A percentile compares a stretch with the other conserved stretches of the same genome.
These are phyloP conservation scores for Aphidius ervi DNA, from an alignment of 1,140 invertebrate genomes.

Conservation along the genomic window DNA sequence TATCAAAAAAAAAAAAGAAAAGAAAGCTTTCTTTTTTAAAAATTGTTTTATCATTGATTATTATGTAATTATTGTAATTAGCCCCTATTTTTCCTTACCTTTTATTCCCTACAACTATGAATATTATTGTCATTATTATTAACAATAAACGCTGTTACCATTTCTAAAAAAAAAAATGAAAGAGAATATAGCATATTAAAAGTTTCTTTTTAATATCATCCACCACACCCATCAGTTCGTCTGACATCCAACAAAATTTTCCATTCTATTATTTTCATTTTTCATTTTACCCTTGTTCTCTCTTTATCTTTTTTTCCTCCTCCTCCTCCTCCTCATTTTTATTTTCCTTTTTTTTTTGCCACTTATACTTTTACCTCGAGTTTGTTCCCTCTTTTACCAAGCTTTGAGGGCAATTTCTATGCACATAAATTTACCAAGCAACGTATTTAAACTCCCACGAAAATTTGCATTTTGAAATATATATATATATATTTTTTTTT, in stretches of 20 bases:
- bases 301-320: not conserved
- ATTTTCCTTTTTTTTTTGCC: slow-evolving; percentile 12
- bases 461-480: slow-evolving; percentile 22
- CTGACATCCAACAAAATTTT: no score
- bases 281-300: slow-evolving; percentile 13
- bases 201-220: no score
- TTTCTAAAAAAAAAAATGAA: slow-evolving; percentile 38
- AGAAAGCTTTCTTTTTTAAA: slow-evolving; percentile 17
- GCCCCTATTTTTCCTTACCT: slow-evolving; percentile 12
- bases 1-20: slow-evolving; percentile 1
- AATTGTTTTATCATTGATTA: slow-evolving; percentile 32
- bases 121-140: slow-evolving; percentile 37
- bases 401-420: slow-evolving; percentile 23
- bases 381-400: not conserved
- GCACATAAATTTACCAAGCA: slow-evolving; percentile 23
- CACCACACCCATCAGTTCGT: no score
- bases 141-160: slow-evolving; percentile 55
- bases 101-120: slow-evolving; percentile 40
- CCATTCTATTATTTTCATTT: no score
- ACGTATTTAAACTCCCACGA: slow-evolving; percentile 20
- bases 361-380: not conserved
- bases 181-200: no score
- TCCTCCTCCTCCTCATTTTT: not conserved
- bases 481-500: slow-evolving; percentile 19
- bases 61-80: slow-evolving; percentile 56